Percentiles rank a stretch among this genome's conserved stretches.
Evolutionary conservation across 2,797 vertebrate species (phyloP).

Genomic region (Pseudomugil tenellus): DNA sequence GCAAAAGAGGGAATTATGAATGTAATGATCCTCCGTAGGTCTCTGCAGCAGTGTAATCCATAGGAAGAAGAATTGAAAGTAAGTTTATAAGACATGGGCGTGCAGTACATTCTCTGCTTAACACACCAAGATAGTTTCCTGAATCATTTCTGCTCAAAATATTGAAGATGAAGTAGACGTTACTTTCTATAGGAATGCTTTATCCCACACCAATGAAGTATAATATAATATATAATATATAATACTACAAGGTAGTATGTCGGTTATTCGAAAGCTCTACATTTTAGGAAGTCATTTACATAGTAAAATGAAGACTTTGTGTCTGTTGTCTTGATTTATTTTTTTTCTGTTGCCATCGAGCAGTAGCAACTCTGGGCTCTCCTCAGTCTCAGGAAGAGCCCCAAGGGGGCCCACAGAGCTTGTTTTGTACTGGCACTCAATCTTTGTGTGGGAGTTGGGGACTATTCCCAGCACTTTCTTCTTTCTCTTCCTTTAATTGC

Average conservation of each 20-base stretch:
- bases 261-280: conserved; percentile 61
- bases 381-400: conserved; percentile 57
- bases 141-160: conserved; percentile 15
- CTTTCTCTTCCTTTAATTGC: conserved; percentile 87
- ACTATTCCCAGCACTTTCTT: conserved; percentile 82
- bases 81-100: conserved; percentile 38
- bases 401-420: conserved; percentile 60
- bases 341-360: conserved; percentile 58
- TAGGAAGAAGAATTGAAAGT: conserved; percentile 33
- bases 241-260: conserved; percentile 12
- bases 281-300: conserved; percentile 61
- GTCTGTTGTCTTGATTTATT: conserved; percentile 39
- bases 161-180: conserved; percentile 10
- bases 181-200: conserved; percentile 23
- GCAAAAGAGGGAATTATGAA: conserved; percentile 69
- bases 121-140: conserved; percentile 14
- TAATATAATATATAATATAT: conserved; percentile 32
- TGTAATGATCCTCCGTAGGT: conserved; percentile 61
- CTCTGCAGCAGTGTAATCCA: conserved; percentile 48
- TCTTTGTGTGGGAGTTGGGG: conserved; percentile 70
- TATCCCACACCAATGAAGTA: conserved; percentile 18
- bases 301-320: conserved; percentile 41
- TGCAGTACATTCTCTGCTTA: conserved; percentile 24
- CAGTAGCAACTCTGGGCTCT: conserved; percentile 59
- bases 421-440: conserved; percentile 71